Evolutionary conservation across 2,888 invertebrate genomes (phyloP).

Genomic region (Parnassius apollo): DNA sequence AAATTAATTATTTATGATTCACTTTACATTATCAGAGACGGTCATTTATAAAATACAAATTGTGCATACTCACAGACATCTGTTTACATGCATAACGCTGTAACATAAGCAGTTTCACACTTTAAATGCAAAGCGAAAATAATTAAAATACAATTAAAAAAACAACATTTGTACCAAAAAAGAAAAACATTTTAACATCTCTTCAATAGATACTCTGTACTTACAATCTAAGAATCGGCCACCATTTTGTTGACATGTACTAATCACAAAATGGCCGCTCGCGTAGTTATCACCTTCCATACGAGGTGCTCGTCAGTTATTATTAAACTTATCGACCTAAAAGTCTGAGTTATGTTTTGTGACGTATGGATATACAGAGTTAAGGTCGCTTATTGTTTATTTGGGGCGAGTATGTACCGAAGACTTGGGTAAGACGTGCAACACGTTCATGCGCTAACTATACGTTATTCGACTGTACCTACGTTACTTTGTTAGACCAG

Average conservation of each 20-base stretch:
- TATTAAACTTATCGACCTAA: constrained; percentile 31
- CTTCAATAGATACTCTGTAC: constrained; percentile 66
- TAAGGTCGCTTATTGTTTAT: constrained; percentile 30
- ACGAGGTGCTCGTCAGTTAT: constrained; percentile 45
- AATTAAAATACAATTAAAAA: constrained; percentile 50
- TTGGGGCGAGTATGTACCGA: constrained; percentile 40
- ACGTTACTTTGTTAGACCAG: constrained; percentile 30
- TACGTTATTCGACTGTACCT: constrained; percentile 36
- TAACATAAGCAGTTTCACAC: constrained; percentile 77
- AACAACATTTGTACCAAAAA: constrained; percentile 70
- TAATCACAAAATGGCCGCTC: constrained; percentile 66
- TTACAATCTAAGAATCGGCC: constrained; percentile 65
- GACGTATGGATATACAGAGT: constrained; percentile 28
- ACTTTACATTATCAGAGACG: constrained; percentile 56
- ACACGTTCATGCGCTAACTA: constrained; percentile 41
- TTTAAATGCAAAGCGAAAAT: constrained; percentile 77
- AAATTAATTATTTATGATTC: constrained; percentile 29
- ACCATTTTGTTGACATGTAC: constrained; percentile 60
- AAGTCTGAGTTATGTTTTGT: constrained; percentile 30
- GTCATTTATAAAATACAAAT: constrained; percentile 68
- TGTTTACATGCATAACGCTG: constrained; percentile 77
- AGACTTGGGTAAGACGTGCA: constrained; percentile 41
- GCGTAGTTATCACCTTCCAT: constrained; percentile 45
- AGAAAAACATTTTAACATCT: constrained; percentile 50
- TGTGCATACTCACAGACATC: constrained; percentile 79